Conservation (phyloP, 2,888 invertebrate species). For the Pheosia tremula region DNA sequence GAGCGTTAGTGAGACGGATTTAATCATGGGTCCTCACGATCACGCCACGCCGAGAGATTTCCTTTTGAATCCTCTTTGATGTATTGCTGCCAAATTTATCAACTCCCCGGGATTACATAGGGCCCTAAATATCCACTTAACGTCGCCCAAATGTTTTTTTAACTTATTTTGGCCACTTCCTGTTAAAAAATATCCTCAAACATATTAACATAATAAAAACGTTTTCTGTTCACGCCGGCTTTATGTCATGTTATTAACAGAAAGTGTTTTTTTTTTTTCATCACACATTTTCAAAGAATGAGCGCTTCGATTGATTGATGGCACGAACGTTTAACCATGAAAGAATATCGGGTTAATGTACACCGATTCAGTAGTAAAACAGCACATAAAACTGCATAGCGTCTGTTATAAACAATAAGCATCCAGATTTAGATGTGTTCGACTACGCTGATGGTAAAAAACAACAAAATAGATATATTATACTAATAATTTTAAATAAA, state of each 20-base stretch:
- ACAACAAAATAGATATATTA: not conserved
- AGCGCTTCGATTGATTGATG: too few relatives aligned
- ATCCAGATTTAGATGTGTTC: not conserved
- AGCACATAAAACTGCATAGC: not conserved
- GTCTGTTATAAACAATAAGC: not conserved
- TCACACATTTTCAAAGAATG: too few relatives aligned
- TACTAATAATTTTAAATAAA: too few relatives aligned
- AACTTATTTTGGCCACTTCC: not conserved
- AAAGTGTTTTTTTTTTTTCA: too few relatives aligned
- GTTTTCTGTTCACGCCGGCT: too few relatives aligned
- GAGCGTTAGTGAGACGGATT: constrained; percentile 12
- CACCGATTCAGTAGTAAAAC: not conserved
- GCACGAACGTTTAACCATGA: not conserved
- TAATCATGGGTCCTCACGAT: constrained; percentile 26
- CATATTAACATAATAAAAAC: too few relatives aligned
- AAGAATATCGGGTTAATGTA: not conserved
- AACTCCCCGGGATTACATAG: not conserved
- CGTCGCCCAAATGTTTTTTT: not conserved
- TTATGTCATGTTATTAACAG: too few relatives aligned
- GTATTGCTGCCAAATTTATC: not conserved
- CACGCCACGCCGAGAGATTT: constrained; percentile 28
- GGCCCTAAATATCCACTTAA: not conserved
- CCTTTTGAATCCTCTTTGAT: constrained; percentile 15
- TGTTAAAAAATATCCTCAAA: not conserved
- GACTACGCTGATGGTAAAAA: not conserved